phyloP scores from a whole-genome alignment of 2,797 vertebrate genomes.

The Coregonus suidteri region DNA sequence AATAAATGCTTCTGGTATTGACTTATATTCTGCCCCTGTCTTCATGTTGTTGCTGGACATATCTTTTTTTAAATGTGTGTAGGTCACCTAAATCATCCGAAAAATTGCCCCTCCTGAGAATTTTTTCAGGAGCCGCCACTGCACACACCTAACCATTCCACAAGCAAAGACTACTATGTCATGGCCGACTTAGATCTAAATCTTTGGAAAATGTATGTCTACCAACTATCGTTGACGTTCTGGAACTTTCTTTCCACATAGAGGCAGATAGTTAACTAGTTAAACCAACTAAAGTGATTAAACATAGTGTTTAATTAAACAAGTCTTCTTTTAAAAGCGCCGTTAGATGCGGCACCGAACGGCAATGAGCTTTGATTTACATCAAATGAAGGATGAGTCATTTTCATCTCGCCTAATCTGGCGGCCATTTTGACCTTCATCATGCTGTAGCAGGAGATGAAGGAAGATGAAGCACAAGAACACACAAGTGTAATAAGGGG shows the following conservation, averaged over 20 bases:
- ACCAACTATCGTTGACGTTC: not conserved
- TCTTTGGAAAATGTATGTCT: not conserved
- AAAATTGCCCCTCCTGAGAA: too few relatives aligned
- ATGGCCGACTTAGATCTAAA: not conserved
- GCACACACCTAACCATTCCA: not conserved
- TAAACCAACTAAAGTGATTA: not conserved
- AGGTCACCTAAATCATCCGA: too few relatives aligned
- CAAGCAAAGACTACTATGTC: not conserved
- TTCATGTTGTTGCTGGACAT: too few relatives aligned
- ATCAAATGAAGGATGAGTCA: slow-evolving; percentile 32
- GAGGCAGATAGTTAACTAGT: not conserved
- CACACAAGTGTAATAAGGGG: not conserved
- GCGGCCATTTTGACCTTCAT: not conserved
- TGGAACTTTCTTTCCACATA: not conserved
- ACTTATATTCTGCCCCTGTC: too few relatives aligned
- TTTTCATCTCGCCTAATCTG: not conserved
- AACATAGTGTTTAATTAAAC: not conserved
- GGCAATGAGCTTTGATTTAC: slow-evolving; percentile 40
- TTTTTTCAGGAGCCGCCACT: too few relatives aligned
- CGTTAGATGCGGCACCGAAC: too few relatives aligned
- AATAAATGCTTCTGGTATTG: too few relatives aligned
- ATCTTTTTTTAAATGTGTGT: too few relatives aligned
- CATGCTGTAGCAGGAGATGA: not conserved
- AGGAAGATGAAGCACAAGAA: not conserved
- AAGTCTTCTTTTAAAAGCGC: too few relatives aligned